Percentiles rank a stretch among this genome's conserved stretches.
These are phyloP conservation scores for Cyprinodon tularosa DNA, from an alignment of 2,113 vertebrate genomes.

Conservation along the genomic window DNA sequence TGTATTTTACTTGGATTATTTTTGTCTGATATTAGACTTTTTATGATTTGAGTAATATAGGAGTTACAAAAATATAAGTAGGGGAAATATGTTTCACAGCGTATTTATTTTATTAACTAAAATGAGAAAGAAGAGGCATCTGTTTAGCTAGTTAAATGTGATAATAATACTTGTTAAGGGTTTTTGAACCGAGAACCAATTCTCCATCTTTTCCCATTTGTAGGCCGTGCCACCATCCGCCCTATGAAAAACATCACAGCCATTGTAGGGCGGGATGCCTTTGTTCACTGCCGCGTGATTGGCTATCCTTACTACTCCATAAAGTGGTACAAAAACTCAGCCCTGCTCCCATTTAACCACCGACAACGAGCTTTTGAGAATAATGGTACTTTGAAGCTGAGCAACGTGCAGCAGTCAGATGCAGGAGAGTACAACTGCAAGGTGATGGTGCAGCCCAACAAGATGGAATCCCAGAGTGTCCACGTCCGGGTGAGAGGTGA, in stretches of 20 bases:
- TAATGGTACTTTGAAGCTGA: slow-evolving; percentile 95
- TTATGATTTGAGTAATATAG: background rate
- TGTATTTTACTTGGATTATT: background rate
- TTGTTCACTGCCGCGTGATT: slow-evolving; percentile 96
- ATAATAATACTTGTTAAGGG: slow-evolving; percentile 46
- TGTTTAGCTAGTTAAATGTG: slow-evolving; percentile 14
- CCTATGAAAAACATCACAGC: slow-evolving; percentile 99
- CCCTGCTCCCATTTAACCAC: slow-evolving; percentile 96
- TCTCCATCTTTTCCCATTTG: slow-evolving; percentile 67
- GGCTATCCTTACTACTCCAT: slow-evolving; percentile 99
- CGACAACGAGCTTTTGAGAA: slow-evolving; percentile 97
- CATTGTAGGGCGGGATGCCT: slow-evolving; percentile 94
- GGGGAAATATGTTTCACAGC: background rate
- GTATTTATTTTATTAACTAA: slow-evolving; percentile 1
- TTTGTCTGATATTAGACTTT: background rate
- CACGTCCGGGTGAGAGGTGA: slow-evolving; percentile 94
- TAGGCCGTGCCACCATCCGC: slow-evolving; percentile 95
- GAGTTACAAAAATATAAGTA: background rate
- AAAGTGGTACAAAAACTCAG: slow-evolving; percentile 99
- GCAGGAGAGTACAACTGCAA: slow-evolving; percentile 97
- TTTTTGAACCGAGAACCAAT: slow-evolving; percentile 77
- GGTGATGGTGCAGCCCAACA: slow-evolving; percentile 94
- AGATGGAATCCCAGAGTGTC: slow-evolving; percentile 95
- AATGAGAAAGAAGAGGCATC: slow-evolving; percentile 18
- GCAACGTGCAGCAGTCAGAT: slow-evolving; percentile 94